These are phyloP conservation scores for Dryas iulia DNA, from an alignment of 1,140 invertebrate genomes.

Conservation along the genomic window DNA sequence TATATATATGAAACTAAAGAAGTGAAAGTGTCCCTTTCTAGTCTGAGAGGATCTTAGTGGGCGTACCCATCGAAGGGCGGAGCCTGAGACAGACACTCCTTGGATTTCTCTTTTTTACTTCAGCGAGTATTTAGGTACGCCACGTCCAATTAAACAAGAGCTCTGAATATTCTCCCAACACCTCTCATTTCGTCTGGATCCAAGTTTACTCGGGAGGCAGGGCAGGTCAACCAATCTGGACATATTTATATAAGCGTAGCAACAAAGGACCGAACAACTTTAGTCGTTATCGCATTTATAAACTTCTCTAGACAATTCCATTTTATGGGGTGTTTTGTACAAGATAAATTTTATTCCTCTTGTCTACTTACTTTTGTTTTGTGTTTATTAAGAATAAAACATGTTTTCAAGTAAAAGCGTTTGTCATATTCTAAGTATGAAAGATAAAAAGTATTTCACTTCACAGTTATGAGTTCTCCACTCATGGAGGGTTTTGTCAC, in stretches of 20 bases:
- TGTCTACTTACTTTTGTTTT: slow-evolving; percentile 66
- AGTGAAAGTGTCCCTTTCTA: slow-evolving; percentile 69
- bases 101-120: slow-evolving; percentile 76
- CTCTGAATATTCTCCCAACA: slow-evolving; percentile 39
- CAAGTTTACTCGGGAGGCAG: slow-evolving; percentile 4
- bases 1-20: slow-evolving; percentile 51
- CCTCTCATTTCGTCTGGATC: slow-evolving; percentile 21
- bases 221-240: slow-evolving; percentile 50
- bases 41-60: slow-evolving; percentile 58
- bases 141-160: slow-evolving; percentile 56
- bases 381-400: slow-evolving; percentile 5
- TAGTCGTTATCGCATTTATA: slow-evolving; percentile 79
- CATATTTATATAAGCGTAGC: slow-evolving; percentile 69
- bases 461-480: too few species aligned
- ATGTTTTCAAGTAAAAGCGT: neutral
- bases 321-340: slow-evolving; percentile 78
- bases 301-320: slow-evolving; percentile 75
- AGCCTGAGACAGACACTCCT: slow-evolving; percentile 69
- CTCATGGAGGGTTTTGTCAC: too few species aligned
- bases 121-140: slow-evolving; percentile 70
- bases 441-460: too few species aligned
- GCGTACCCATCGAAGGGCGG: slow-evolving; percentile 65
- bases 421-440: neutral
- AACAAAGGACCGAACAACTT: slow-evolving; percentile 77
- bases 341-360: slow-evolving; percentile 76